Percentiles rank a stretch among this genome's conserved stretches.
phyloP scores from a whole-genome alignment of 2,797 vertebrate genomes.

The Manis crassicaudata region DNA sequence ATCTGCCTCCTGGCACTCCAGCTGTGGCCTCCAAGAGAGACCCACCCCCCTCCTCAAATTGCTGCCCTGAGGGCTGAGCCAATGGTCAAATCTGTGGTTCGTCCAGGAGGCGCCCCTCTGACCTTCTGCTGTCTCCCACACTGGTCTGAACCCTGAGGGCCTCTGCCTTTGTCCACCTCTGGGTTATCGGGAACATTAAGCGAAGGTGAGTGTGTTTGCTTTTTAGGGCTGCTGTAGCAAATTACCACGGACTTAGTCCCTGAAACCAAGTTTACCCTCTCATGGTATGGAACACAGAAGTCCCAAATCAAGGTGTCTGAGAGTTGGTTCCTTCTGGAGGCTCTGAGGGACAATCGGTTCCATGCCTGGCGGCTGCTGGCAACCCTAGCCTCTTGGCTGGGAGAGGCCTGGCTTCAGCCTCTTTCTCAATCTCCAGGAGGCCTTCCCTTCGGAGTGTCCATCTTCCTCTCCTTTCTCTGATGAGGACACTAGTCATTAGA shows the following conservation, averaged over 20 bases:
- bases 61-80: background rate
- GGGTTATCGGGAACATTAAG: background rate
- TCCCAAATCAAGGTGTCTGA: background rate
- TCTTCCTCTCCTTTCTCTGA: background rate
- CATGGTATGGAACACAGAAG: no score
- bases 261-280: background rate
- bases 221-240: background rate
- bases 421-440: background rate
- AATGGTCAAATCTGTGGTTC: background rate
- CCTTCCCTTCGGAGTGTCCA: background rate
- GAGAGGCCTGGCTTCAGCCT: background rate
- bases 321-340: background rate
- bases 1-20: background rate
- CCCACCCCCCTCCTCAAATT: background rate
- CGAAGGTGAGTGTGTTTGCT: background rate
- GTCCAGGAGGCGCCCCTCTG: background rate
- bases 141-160: background rate
- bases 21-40: background rate
- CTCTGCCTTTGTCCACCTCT: background rate
- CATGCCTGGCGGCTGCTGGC: no score
- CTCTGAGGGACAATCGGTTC: rapidly evolving
- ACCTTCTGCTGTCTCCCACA: background rate
- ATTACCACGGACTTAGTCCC: background rate
- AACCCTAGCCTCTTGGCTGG: rapidly evolving
- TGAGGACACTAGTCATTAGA: background rate